A percentile compares a stretch with the other conserved stretches of the same genome.
phyloP scores from a whole-genome alignment of 2,888 invertebrate species.

The Muscina levida region DNA sequence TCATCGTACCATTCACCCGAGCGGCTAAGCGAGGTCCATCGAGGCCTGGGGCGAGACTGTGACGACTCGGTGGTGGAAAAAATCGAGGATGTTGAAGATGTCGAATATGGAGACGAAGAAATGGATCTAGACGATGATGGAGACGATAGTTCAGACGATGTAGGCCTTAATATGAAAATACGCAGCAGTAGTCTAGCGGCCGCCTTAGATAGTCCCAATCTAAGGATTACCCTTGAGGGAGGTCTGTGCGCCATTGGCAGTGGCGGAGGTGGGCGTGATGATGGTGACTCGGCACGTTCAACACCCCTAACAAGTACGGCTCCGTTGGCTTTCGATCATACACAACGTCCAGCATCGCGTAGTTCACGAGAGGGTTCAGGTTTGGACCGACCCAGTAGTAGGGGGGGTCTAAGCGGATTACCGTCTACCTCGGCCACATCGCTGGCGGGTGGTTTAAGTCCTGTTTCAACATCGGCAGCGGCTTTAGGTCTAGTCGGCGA shows the following conservation, averaged over 20 bases:
- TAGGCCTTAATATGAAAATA: conserved; percentile 85
- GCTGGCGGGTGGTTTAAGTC: conserved; percentile 72
- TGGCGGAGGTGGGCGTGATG: conserved; percentile 56
- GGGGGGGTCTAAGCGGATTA: conserved; percentile 66
- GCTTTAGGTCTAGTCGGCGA: conserved; percentile 68
- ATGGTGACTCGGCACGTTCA: conserved; percentile 75
- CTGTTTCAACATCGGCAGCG: conserved; percentile 70
- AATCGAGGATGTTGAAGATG: conserved; percentile 73
- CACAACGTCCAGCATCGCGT: conserved; percentile 73
- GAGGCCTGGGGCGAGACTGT: conserved; percentile 50
- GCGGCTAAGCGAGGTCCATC: conserved; percentile 66
- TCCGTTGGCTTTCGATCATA: conserved; percentile 65
- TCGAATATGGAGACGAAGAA: conserved; percentile 76
- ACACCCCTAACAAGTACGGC: conserved; percentile 71
- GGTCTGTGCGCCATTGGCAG: conserved; percentile 61
- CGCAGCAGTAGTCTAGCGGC: conserved; percentile 74
- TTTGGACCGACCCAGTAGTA: conserved; percentile 71
- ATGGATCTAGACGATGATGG: conserved; percentile 81
- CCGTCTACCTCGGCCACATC: conserved; percentile 71
- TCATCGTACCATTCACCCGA: conserved; percentile 56
- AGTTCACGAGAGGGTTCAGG: conserved; percentile 71
- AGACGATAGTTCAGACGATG: conserved; percentile 82
- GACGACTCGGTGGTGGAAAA: conserved; percentile 55
- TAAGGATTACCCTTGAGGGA: conserved; percentile 67
- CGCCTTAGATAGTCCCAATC: conserved; percentile 67